A percentile compares a stretch with the other conserved stretches of the same genome.
These are phyloP conservation scores for Gastracanthus pulcherrimus DNA, from an alignment of 2,888 invertebrate species.

Conservation along the genomic window DNA sequence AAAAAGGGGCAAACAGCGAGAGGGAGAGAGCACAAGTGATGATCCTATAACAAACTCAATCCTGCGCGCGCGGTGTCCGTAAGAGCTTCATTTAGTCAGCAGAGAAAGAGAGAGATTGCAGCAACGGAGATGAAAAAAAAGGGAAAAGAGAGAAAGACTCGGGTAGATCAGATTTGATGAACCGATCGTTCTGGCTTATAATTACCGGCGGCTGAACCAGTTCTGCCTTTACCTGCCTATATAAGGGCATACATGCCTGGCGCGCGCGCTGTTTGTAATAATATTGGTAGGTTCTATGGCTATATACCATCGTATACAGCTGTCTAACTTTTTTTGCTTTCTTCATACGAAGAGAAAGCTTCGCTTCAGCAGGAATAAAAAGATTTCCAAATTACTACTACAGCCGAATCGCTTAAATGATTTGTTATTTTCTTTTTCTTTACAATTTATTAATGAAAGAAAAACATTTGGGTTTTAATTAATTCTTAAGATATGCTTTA, in stretches of 20 bases:
- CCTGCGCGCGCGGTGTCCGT: conserved; percentile 62
- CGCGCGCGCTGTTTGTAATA: background rate
- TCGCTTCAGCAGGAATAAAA: background rate
- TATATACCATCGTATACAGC: background rate
- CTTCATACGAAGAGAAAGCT: background rate
- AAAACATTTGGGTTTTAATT: too few relatives aligned
- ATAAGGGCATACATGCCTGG: background rate
- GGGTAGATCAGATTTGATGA: conserved; percentile 70
- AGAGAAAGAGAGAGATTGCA: background rate
- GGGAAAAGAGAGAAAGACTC: conserved; percentile 41
- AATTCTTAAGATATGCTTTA: too few relatives aligned
- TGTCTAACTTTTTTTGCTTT: background rate
- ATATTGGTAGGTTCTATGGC: background rate
- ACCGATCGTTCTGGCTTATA: conserved; percentile 74
- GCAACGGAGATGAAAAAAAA: background rate
- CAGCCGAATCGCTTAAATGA: too few relatives aligned
- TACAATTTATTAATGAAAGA: too few relatives aligned
- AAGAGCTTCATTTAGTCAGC: conserved; percentile 72
- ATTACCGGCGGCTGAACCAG: conserved; percentile 70
- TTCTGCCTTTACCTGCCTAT: conserved; percentile 52
- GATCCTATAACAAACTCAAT: conserved; percentile 72
- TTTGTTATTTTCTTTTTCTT: too few relatives aligned
- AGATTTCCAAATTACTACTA: background rate
- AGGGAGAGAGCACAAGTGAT: conserved; percentile 65
- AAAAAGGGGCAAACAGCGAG: background rate